Percentiles rank a stretch among this genome's conserved stretches.
These are phyloP conservation scores for Coregonus clupeaformis DNA, from an alignment of 2,113 vertebrate genomes.

Conservation along the genomic window DNA sequence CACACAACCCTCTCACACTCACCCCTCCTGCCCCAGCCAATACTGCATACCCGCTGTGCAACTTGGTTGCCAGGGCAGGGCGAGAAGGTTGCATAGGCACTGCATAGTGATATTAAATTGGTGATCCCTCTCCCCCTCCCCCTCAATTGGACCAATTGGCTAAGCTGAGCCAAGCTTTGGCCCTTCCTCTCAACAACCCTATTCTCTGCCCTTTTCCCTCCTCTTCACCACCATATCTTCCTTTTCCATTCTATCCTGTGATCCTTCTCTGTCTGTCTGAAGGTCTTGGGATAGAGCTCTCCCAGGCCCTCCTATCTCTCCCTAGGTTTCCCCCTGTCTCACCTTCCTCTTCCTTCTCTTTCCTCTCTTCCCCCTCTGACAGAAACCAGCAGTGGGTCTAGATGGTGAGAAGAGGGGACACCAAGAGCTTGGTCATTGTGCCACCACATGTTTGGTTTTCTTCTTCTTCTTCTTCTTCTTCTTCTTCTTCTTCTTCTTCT, in stretches of 20 bases:
- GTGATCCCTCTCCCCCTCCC: neutral
- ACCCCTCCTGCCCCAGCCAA: constrained; percentile 57
- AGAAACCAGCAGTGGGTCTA: constrained; percentile 11
- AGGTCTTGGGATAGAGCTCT: too few relatives aligned
- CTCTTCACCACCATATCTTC: constrained; percentile 18
- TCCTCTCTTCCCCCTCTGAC: constrained; percentile 10
- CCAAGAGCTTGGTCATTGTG: constrained; percentile 10
- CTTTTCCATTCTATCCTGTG: constrained; percentile 8
- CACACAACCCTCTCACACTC: constrained; percentile 13
- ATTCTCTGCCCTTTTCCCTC: neutral
- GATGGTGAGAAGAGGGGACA: constrained; percentile 27
- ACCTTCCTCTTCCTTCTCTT: constrained; percentile 34
- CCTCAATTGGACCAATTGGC: too few relatives aligned
- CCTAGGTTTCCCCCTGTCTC: constrained; percentile 13
- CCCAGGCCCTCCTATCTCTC: neutral
- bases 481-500: constrained; percentile 26
- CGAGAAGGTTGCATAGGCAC: neutral
- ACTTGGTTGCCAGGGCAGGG: constrained; percentile 17
- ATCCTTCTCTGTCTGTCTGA: constrained; percentile 5
- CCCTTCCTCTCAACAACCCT: neutral
- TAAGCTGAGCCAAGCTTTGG: too few relatives aligned
- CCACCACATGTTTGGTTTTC: constrained; percentile 20
- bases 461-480: neutral
- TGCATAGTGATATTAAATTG: neutral
- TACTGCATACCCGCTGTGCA: constrained; percentile 61